Percentiles rank a stretch among this genome's conserved stretches.
phyloP scores from a whole-genome alignment of 1,140 invertebrate genomes.

The Meloidogyne floridensis region DNA sequence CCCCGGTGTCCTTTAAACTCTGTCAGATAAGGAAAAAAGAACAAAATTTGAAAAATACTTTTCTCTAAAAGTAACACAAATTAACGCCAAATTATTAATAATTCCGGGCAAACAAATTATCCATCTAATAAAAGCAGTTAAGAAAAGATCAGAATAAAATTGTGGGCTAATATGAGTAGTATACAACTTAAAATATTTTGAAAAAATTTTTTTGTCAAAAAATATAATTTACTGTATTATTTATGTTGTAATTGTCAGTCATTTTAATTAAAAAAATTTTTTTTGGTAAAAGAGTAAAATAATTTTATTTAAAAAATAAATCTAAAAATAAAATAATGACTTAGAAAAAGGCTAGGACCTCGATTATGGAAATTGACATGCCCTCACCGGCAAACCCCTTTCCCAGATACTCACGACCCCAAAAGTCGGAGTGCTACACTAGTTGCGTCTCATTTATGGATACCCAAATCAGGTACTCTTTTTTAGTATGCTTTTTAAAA shows the following conservation, averaged over 20 bases:
- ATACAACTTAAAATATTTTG: background rate
- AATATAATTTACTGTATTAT: background rate
- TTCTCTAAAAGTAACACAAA: slow-evolving; percentile 1
- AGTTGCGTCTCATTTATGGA: no score
- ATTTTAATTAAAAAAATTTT: background rate
- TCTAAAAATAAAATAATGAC: no score
- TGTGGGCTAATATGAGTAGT: background rate
- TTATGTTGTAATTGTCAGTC: background rate
- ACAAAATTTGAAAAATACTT: background rate
- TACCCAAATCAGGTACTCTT: no score
- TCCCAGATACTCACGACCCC: no score
- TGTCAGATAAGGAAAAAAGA: no score
- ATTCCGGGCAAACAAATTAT: background rate
- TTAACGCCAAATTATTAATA: background rate
- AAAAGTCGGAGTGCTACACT: no score
- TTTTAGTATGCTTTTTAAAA: no score
- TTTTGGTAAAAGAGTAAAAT: background rate
- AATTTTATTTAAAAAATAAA: background rate
- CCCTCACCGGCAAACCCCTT: no score
- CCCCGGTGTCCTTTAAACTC: no score
- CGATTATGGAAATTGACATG: no score
- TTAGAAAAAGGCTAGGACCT: no score
- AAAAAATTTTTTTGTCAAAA: background rate
- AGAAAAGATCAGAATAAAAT: slow-evolving; percentile 10
- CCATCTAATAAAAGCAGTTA: background rate